Conservation (phyloP, 2,888 invertebrate species). For the Tigriopus californicus region DNA sequence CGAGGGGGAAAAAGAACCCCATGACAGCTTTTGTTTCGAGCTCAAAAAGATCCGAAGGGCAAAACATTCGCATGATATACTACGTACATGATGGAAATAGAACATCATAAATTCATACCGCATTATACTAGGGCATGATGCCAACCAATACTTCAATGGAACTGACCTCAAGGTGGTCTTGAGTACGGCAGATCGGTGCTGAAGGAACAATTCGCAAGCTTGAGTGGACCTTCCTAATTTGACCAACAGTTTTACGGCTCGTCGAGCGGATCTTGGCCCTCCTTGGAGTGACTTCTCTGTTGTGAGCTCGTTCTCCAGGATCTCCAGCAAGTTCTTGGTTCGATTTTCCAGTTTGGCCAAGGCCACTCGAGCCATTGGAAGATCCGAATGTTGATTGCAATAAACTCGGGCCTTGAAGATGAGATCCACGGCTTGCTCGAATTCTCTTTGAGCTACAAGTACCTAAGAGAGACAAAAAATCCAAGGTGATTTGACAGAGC, state of each 20-base stretch:
- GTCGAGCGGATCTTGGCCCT: slow-evolving; percentile 60
- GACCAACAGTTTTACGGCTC: slow-evolving; percentile 52
- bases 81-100: too few relatives aligned
- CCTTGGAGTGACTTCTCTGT: slow-evolving; percentile 79
- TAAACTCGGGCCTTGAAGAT: slow-evolving; percentile 35
- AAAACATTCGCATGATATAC: too few relatives aligned
- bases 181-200: slow-evolving; percentile 58
- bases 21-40: too few relatives aligned
- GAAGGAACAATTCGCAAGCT: slow-evolving; percentile 62
- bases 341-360: slow-evolving; percentile 39
- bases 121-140: too few relatives aligned
- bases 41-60: too few relatives aligned
- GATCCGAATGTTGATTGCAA: not conserved
- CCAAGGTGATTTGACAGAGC: too few relatives aligned
- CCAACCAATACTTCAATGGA: too few relatives aligned
- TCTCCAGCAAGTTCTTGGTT: slow-evolving; percentile 58
- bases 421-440: slow-evolving; percentile 70
- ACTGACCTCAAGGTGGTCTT: slow-evolving; percentile 28
- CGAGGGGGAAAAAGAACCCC: too few relatives aligned
- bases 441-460: slow-evolving; percentile 81
- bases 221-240: slow-evolving; percentile 49
- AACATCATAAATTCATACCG: too few relatives aligned
- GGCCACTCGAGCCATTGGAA: not conserved
- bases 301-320: slow-evolving; percentile 66
- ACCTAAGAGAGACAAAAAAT: slow-evolving; percentile 45